Conservation (phyloP, 37 sponge, comb jelly and placozoan species). For the Theonella swinhoei region DNA sequence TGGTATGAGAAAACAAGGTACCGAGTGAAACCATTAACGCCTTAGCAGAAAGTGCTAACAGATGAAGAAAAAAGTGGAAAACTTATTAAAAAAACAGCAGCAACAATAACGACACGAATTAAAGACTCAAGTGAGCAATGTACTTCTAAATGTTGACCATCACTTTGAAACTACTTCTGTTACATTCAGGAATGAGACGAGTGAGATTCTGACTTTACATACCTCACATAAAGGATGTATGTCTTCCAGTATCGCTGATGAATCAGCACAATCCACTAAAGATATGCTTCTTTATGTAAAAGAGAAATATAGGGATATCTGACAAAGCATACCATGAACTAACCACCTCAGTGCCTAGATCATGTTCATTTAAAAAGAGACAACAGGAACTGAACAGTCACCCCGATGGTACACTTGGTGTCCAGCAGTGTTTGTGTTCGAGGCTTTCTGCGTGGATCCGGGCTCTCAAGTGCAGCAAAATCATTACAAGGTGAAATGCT, state of each 20-base stretch:
- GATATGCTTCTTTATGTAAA: not conserved
- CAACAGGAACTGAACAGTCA: too few relatives aligned
- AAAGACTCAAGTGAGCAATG: not conserved
- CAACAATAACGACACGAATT: not conserved
- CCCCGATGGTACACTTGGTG: too few relatives aligned
- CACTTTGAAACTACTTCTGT: not conserved
- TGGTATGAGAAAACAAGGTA: not conserved
- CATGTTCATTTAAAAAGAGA: not conserved
- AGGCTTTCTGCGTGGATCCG: too few relatives aligned
- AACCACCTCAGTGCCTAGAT: not conserved
- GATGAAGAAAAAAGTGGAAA: not conserved
- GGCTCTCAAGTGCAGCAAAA: too few relatives aligned
- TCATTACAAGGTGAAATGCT: too few relatives aligned
- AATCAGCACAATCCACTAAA: not conserved
- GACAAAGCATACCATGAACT: constrained; percentile 29
- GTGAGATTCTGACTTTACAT: not conserved
- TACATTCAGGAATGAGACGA: not conserved
- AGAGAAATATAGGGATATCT: constrained; percentile 5
- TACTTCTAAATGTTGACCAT: not conserved
- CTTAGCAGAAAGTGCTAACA: not conserved
- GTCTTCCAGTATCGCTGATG: not conserved
- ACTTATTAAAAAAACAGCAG: not conserved
- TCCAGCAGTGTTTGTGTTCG: too few relatives aligned
- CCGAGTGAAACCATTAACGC: not conserved
- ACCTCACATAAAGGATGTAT: not conserved